phyloP scores from a whole-genome alignment of 2,113 vertebrate species.

The Ranitomeya variabilis region DNA sequence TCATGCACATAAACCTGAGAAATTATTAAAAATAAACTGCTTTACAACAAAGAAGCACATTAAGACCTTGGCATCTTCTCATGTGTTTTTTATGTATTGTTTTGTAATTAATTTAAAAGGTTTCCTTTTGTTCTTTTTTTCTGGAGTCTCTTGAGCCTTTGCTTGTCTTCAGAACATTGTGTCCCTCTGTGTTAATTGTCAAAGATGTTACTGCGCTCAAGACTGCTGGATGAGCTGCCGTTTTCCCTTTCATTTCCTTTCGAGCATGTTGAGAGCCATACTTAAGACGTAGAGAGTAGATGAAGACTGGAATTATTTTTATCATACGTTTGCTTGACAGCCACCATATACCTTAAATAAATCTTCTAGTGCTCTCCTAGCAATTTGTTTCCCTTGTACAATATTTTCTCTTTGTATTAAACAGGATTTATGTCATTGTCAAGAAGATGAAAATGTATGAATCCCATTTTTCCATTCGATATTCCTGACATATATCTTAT shows the following conservation, averaged over 20 bases:
- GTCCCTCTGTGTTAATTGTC: conserved; percentile 6
- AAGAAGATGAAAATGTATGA: conserved; percentile 16
- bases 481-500: conserved; percentile 24
- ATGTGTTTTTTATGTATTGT: conserved; percentile 8
- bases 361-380: conserved; percentile 10
- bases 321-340: background rate
- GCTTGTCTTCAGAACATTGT: conserved; percentile 7
- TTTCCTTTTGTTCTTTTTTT: conserved; percentile 22
- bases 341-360: background rate
- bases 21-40: background rate
- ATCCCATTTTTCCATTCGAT: conserved; percentile 7
- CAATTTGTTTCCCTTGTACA: conserved; percentile 10
- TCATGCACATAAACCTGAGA: background rate
- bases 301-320: background rate
- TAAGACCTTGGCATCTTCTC: background rate
- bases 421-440: conserved; percentile 23
- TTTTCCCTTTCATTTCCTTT: background rate
- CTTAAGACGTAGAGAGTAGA: background rate
- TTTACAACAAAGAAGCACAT: conserved; percentile 4
- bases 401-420: conserved; percentile 10
- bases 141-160: conserved; percentile 16
- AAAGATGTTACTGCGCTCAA: background rate
- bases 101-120: conserved; percentile 27
- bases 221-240: background rate
- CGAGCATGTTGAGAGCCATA: background rate